These are phyloP conservation scores for Melanotus villosus DNA, from an alignment of 2,888 invertebrate genomes.

Conservation along the genomic window DNA sequence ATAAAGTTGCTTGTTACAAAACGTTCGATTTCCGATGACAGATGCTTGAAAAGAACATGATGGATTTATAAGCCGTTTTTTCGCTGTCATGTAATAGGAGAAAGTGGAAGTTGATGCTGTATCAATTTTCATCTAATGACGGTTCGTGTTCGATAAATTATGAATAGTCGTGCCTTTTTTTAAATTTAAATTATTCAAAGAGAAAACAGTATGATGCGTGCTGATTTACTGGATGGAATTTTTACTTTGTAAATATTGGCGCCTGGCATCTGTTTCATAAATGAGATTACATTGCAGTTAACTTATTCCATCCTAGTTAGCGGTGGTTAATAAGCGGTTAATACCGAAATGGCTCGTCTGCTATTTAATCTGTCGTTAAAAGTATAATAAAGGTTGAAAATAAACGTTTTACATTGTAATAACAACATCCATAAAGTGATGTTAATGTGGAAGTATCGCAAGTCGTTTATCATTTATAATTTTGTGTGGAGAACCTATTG, in stretches of 20 bases:
- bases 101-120: slow-evolving; percentile 20
- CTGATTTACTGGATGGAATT: neutral
- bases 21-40: neutral
- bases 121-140: slow-evolving; percentile 18
- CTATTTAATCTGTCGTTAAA: neutral
- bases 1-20: slow-evolving; percentile 1
- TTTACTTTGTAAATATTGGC: no score
- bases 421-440: neutral
- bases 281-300: no score
- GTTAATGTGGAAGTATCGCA: neutral
- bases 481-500: no score
- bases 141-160: slow-evolving; percentile 21
- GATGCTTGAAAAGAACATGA: neutral
- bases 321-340: neutral
- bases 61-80: slow-evolving; percentile 12
- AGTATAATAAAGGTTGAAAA: neutral
- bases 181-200: neutral
- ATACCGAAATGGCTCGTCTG: neutral
- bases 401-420: neutral
- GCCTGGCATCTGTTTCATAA: neutral
- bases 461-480: neutral
- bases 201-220: slow-evolving; percentile 8
- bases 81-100: slow-evolving; percentile 1
- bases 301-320: no score
- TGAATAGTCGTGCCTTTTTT: neutral